Evolutionary conservation across 2,888 invertebrate species (phyloP), one percentile per base, ranked within the genome.

Genomic region (Archaeoteleia sp.): DNA sequence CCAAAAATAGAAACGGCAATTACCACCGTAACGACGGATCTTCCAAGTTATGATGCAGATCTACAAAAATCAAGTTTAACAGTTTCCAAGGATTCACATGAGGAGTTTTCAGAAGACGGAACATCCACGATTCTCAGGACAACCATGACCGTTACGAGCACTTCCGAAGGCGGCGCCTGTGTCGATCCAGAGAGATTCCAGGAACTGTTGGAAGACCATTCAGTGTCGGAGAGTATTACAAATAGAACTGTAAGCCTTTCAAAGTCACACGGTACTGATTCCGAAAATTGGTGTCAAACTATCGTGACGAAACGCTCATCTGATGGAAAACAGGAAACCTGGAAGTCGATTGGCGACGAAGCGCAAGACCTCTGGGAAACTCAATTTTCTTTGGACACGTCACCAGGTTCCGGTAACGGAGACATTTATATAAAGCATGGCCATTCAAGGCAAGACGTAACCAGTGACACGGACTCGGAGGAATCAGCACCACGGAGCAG

Each of bases 391-490:
- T 46, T 80, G 29, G 85, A 85, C 51, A 78, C 78, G 0, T 84
- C 85, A 8, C 85, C 85, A 1, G 76, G 81, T n/a, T 85, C 85
- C 10, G 82, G 80, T 13, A 82, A 82, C 54, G 82, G 78, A 8
- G 84, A 82, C 20, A 61, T 75, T 49, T 82, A 77, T 46, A 45
- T 76, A 6, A 84, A 83, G 57, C 80, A 78, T 54, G 77, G 75
- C 74, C 79, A 75, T 61, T 82, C 80, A 17, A 74, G 80, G 48
- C 78, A 78, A 30, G 83, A 82, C 45, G 69, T 78, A 25, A 80
- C 82, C 71, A 85, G 84, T 72, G 85, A 85, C 70, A 82, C 82
- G 42, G 85, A 85, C 71, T 84, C 83, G 63, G 85, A 84, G 42
- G 79, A 78, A 60, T 85, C 85, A 7, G 80, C 82, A 10, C 74